These are phyloP conservation scores for Potorous gilbertii DNA, from an alignment of 2,797 vertebrate genomes.

Conservation along the genomic window DNA sequence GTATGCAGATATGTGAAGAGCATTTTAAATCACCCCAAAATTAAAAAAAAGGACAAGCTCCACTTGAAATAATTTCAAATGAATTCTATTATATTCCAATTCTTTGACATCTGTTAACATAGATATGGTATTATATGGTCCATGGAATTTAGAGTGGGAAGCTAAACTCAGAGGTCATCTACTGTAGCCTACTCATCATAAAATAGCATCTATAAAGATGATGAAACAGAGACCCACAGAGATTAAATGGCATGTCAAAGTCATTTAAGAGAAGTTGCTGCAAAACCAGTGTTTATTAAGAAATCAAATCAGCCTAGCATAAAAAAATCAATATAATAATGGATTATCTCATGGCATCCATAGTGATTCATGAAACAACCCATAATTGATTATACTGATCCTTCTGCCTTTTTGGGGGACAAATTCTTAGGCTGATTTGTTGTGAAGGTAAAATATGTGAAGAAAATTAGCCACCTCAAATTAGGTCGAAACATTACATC, in stretches of 20 bases:
- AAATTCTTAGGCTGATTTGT: background rate
- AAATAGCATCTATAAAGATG: no score
- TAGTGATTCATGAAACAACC: background rate
- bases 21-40: background rate
- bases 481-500: constrained; percentile 67
- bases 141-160: background rate
- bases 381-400: background rate
- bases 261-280: constrained; percentile 2
- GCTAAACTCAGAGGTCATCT: background rate
- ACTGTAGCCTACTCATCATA: no score
- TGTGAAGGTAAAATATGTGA: constrained; percentile 66
- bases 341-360: background rate
- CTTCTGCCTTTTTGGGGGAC: background rate
- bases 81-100: background rate
- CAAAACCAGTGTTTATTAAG: constrained; percentile 53
- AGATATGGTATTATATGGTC: background rate
- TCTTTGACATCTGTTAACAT: background rate
- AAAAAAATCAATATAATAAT: background rate
- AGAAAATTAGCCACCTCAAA: constrained; percentile 50
- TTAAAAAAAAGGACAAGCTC: background rate
- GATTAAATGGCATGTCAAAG: background rate
- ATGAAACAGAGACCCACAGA: background rate
- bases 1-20: background rate
- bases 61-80: constrained; percentile 7
- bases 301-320: constrained; percentile 56